Conservation (phyloP, 2,113 vertebrate species). For the Stictonetta naevosa region DNA sequence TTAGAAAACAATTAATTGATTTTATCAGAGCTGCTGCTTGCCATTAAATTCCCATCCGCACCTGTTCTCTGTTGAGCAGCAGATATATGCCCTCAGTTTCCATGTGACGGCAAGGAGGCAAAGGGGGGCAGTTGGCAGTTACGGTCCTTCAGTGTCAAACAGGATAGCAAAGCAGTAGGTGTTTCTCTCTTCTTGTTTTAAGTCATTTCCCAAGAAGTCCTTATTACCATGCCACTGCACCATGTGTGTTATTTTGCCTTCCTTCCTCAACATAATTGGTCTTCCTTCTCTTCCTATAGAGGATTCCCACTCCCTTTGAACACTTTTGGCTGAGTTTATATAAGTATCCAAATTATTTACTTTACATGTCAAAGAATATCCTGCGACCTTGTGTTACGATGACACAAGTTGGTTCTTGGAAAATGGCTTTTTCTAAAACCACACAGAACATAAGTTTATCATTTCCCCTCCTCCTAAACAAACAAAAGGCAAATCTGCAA, state of each 20-base stretch:
- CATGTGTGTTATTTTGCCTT: not conserved
- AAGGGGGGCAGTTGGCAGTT: not conserved
- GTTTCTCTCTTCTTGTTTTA: not conserved
- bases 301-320: not conserved
- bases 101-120: too few species aligned
- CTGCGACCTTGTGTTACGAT: not conserved
- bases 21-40: not conserved
- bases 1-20: not conserved
- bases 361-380: not conserved
- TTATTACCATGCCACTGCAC: not conserved
- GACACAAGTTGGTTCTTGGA: not conserved
- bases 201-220: not conserved
- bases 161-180: not conserved
- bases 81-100: accelerated
- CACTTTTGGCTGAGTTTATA: not conserved
- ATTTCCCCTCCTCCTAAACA: not conserved
- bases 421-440: not conserved
- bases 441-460: not conserved
- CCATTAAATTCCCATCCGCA: not conserved
- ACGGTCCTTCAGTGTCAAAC: not conserved
- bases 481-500: not conserved
- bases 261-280: accelerated
- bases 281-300: not conserved
- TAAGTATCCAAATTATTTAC: not conserved
- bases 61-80: not conserved